Evolutionary conservation across 2,797 vertebrate species (phyloP), one percentile per base, ranked within the genome.

Genomic region (Anniella stebbinsi): DNA sequence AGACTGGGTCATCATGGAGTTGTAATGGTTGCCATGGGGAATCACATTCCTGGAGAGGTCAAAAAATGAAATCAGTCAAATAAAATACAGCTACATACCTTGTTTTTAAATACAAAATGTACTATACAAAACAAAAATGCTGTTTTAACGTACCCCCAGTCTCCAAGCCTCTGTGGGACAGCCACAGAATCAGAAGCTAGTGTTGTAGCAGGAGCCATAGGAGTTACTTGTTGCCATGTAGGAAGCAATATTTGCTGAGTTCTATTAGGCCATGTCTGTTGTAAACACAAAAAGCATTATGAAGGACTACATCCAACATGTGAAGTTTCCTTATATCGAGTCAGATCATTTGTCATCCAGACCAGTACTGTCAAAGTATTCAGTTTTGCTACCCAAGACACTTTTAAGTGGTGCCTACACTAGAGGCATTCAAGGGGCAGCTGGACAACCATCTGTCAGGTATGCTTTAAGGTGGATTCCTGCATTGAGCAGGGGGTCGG

Each of bases 241-340:
- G 99, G 99, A 91, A 99, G 96, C 96, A 99, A 95, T 94, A 99
- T 98, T 96, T 99, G 99, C 96, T 99, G 99, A 30, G 98, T 97
- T 95, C 98, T 98, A 90, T 97, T 99, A 0, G 99, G 98, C 99
- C 99, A 99, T 0, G 99, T 97, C 98, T 99, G 97, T 93, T 81
- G 84, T 23, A 76, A 94, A 76, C 78, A 89, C 89, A 93, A 93
- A 81, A 82, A 11, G 3, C 7, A 57, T 92, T 0, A 66, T 0
- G 18, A 78, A 80, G 25, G 54, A 85, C 8, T 51, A 48, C 18
- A 54, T 38, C 48, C 66, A 36, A 70, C 25, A 70, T 4, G 10
- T 77, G 41, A 41, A 87, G 70, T 12, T 28, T 33, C 21, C 60
- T 28, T 48, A 28, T 36, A 38, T 28, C 10, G 18, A 54, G 23